Base-by-base conservation (phyloP, 2,888 invertebrate genomes). In the Tinea semifulvella region DNA sequence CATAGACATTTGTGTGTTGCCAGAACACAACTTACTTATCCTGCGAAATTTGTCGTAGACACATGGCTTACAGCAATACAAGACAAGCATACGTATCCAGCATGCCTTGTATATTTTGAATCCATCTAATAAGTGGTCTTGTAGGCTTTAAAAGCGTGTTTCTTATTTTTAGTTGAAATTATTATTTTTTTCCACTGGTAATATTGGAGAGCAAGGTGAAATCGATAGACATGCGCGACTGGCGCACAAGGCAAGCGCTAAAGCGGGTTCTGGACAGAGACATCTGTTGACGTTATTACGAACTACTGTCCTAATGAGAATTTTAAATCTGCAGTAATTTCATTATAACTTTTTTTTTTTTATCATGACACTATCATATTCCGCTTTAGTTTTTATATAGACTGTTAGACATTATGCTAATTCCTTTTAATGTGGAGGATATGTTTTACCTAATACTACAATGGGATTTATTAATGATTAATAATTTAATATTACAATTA, bases 1-100 rank as follows among this genome's bases (percentile, higher is more conserved):
- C 80, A 79, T 79, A 80, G 80, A 81, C 72, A 73, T 63, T 57
- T 57, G 52, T 63, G 75, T 66, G 76, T 79, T 81, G 72, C 80
- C 70, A 70, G 58, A 38, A 36, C 38, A 31, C 26, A 26, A 2
- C 10, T 35, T 14, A 2, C 11, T 38, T 22, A 10, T 20, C 20
- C 8, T 16, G 10, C 16, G 10, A 17, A 36, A 25, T 19, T 38
- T 44, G 38, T n/a, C 22, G n/a, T 11, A n/a, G 6, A 31, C 2
- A 8, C 22, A 22, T 22, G 22, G 6, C 8, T 22, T 22, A 7
- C 22, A 31, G 13, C 13, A 13, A 31, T n/a, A 31, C 31, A 13
- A 13, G n/a, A n/a, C n/a, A n/a, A n/a, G n/a, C n/a, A n/a, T n/a
- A n/a, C n/a, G n/a, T n/a, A n/a, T n/a, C n/a, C n/a, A n/a, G n/a